Conservation (phyloP, 2,888 invertebrate species). For the Cataglyphis cursor region DNA sequence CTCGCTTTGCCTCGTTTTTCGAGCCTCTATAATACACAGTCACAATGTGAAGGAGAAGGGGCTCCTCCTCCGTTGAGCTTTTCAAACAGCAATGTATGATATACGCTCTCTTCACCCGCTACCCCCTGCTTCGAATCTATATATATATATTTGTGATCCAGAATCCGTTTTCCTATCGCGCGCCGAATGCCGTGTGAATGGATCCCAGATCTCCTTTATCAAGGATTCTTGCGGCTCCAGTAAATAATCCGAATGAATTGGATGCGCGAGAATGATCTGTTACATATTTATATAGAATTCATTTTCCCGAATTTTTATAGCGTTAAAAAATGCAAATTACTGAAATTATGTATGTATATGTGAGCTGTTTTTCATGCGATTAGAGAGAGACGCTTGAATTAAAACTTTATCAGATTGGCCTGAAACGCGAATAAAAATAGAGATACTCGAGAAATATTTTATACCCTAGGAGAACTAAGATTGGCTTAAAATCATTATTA, state of each 20-base stretch:
- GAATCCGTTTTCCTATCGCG: not conserved
- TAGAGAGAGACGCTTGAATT: not conserved
- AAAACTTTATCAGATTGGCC: not conserved
- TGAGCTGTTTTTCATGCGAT: not conserved
- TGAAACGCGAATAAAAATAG: not conserved
- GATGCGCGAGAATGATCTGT: not conserved
- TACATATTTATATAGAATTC: not conserved
- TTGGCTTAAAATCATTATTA: not conserved
- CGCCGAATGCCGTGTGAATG: not conserved
- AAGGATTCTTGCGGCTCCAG: too few species aligned
- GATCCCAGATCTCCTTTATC: slow-evolving; percentile 16
- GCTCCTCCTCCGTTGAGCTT: slow-evolving; percentile 60
- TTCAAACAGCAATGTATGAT: slow-evolving; percentile 54
- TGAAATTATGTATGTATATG: not conserved
- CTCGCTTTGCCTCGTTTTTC: slow-evolving; percentile 84
- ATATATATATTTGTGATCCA: not conserved
- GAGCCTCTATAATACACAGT: slow-evolving; percentile 83
- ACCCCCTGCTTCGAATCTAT: slow-evolving; percentile 19
- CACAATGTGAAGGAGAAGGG: slow-evolving; percentile 34
- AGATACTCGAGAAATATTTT: not conserved
- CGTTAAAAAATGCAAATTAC: not conserved
- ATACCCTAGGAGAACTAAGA: not conserved
- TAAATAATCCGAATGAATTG: not conserved
- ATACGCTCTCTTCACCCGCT: slow-evolving; percentile 49
- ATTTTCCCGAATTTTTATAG: not conserved